Evolutionary conservation across 2,888 invertebrate genomes (phyloP), one percentile per base, ranked within the genome.

Genomic region (Amiota communis): DNA sequence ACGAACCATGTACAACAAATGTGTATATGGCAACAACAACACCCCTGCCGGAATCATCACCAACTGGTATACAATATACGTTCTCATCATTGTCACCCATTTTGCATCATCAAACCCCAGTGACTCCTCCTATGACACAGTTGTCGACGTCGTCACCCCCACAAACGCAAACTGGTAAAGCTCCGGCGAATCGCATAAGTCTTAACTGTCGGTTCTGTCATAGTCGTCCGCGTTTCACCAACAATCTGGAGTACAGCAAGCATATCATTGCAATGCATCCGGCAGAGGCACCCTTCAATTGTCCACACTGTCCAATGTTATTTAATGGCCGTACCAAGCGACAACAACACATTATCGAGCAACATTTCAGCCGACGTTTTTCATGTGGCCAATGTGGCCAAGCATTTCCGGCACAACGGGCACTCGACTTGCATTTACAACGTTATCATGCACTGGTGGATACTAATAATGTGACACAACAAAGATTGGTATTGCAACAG

Each of bases 321-420:
- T 87, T 88, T 71, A 75, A 79, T 17, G 78, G 84, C 4, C 81
- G 88, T 17, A 80, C 72, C 20, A 86, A 87, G 20, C 87, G 88
- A 0, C 85, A 82, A 59, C 84, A 86, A 72, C 87, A 87, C 75
- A 87, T 87, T 4, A 75, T 82, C 8, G 82, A 77, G 72, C 75
- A 77, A 20, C 87, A 87, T 71, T 81, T 87, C 57, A 78, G 82
- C 9, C 84, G 85, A 71, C 85, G 86, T 67, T 87, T 84, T 69
- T 85, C 87, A 36, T 87, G 87, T 57, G 88, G 88, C 10, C 87
- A 87, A 70, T 87, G 87, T 75, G 80, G 87, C 1, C 82, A 87
- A 72, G 80, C 82, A 71, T 87, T 87, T 75, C 80, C 83, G 49
- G 80, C 88, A 10, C 87, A 87, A 71, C 87, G 87, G 17, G 77